phyloP scores from a whole-genome alignment of 2,113 vertebrate genomes.

The Gasterosteus aculeatus region DNA sequence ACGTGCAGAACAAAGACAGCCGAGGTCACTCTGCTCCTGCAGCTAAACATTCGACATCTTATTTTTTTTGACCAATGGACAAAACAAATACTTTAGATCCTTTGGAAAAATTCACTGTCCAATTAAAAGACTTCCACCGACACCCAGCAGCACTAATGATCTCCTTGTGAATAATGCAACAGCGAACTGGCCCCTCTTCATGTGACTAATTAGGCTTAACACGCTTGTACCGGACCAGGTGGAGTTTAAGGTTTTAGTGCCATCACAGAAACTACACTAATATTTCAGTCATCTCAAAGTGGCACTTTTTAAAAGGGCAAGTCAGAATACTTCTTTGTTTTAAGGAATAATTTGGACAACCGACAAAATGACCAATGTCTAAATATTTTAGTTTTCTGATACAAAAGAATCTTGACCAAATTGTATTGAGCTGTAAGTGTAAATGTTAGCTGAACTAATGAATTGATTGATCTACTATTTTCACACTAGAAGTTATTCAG shows the following conservation, averaged over 20 bases:
- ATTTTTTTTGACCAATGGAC: background rate
- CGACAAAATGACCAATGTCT: background rate
- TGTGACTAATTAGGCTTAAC: background rate
- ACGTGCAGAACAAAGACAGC: background rate
- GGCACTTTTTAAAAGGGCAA: background rate
- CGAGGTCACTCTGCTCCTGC: background rate
- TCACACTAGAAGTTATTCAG: background rate
- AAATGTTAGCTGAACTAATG: accelerated
- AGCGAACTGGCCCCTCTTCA: background rate
- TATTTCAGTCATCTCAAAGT: conserved; percentile 12
- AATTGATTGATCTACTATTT: background rate
- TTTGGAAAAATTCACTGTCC: background rate
- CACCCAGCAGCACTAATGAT: background rate
- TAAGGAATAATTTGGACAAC: no score
- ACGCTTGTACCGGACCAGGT: background rate
- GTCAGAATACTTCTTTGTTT: background rate
- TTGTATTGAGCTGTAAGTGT: background rate
- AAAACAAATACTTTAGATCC: no score
- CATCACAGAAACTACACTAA: conserved; percentile 1
- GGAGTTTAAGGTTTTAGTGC: background rate
- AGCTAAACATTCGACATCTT: background rate
- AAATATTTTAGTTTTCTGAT: background rate
- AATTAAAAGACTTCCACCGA: background rate
- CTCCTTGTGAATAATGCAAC: background rate
- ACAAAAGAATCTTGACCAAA: background rate